Conservation (phyloP, 2,888 invertebrate genomes). For the Archips crataeganus region DNA sequence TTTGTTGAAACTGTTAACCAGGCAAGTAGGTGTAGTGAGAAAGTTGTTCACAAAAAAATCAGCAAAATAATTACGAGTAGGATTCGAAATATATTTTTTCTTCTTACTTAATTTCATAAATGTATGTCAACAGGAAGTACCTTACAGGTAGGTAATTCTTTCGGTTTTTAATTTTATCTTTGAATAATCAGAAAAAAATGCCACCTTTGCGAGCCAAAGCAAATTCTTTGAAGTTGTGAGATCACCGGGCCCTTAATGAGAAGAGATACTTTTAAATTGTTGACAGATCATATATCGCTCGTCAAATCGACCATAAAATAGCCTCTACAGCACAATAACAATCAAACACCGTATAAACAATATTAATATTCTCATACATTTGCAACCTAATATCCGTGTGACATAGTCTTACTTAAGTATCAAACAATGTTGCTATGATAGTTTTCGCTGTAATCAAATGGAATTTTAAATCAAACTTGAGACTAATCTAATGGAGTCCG, state of each 20-base stretch:
- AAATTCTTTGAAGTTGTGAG: background rate
- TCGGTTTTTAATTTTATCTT: too few species aligned
- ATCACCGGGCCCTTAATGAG: background rate
- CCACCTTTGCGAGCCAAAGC: background rate
- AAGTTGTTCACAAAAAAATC: too few species aligned
- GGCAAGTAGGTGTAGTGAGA: too few species aligned
- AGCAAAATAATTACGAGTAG: too few species aligned
- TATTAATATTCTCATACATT: conserved; percentile 6
- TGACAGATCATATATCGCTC: conserved; percentile 4
- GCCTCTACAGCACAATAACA: conserved; percentile 14
- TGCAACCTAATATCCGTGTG: conserved; percentile 33
- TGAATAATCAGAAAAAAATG: too few species aligned
- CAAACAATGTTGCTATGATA: conserved; percentile 11
- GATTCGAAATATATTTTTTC: too few species aligned
- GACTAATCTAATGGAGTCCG: conserved; percentile 33
- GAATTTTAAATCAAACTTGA: conserved; percentile 34
- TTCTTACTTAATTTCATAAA: too few species aligned
- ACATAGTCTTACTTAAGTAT: conserved; percentile 7
- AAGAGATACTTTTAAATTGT: background rate
- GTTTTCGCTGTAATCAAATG: conserved; percentile 22
- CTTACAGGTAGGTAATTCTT: too few species aligned
- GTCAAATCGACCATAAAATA: background rate
- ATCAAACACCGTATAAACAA: conserved; percentile 27
- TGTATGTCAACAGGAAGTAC: too few species aligned
- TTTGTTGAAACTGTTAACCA: background rate